Evolutionary conservation across 2,797 vertebrate species (phyloP).

Genomic region (Lepilemur septentrionalis): DNA sequence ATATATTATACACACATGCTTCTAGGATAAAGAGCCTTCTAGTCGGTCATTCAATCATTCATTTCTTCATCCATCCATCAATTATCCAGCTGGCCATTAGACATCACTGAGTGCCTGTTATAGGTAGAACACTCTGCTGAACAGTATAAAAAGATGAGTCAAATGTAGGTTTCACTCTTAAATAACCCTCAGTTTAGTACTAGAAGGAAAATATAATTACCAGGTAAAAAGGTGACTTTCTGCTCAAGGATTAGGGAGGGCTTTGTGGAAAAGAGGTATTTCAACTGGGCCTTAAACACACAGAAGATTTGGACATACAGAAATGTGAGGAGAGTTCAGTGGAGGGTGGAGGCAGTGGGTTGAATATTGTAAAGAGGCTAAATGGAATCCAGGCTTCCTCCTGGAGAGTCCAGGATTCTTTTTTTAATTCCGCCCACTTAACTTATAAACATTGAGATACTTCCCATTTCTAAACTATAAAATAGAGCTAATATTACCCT

Average conservation of each 20-base stretch:
- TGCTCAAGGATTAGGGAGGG: background rate
- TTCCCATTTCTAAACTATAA: constrained; percentile 32
- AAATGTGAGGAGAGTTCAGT: background rate
- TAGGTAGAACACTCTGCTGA: background rate
- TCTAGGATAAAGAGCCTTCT: background rate
- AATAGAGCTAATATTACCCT: constrained; percentile 39
- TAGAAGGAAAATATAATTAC: constrained; percentile 16
- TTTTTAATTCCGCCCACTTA: constrained; percentile 33
- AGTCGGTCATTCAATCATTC: background rate
- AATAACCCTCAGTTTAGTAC: background rate
- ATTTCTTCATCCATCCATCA: background rate
- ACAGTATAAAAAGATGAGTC: background rate
- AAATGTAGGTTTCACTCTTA: background rate
- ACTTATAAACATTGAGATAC: constrained; percentile 13
- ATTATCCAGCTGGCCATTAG: background rate
- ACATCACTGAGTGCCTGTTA: background rate
- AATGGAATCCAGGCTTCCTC: background rate
- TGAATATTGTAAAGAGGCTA: background rate
- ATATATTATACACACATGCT: background rate
- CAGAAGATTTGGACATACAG: background rate
- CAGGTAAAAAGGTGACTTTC: background rate
- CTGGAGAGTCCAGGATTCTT: background rate
- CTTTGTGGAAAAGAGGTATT: background rate
- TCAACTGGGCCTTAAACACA: background rate
- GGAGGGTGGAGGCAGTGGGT: background rate